phyloP scores from a whole-genome alignment of 2,888 invertebrate species.

The Dicroscelio sp. region DNA sequence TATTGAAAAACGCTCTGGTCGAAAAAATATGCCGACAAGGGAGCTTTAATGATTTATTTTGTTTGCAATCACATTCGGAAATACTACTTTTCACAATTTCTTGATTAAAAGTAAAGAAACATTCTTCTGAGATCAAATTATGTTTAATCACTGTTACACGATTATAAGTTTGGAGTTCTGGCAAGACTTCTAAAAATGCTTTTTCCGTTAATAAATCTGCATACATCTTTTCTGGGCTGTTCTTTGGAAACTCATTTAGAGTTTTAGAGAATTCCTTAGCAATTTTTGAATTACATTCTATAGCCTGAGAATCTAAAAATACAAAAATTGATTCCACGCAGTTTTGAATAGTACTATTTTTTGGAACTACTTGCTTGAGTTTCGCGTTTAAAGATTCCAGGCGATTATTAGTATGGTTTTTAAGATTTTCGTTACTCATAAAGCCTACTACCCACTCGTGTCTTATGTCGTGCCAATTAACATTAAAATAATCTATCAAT shows the following conservation, averaged over 20 bases:
- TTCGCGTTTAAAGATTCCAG: constrained; percentile 31
- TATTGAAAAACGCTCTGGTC: background rate
- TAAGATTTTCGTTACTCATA: background rate
- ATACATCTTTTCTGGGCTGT: background rate
- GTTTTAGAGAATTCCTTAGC: background rate
- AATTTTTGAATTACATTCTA: background rate
- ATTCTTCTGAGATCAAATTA: background rate
- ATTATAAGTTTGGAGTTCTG: background rate
- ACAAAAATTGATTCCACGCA: background rate
- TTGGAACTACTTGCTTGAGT: constrained; percentile 17
- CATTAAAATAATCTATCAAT: constrained; percentile 71
- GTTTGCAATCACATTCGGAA: constrained; percentile 1
- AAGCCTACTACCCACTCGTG: constrained; percentile 63
- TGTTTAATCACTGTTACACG: background rate
- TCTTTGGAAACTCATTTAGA: background rate
- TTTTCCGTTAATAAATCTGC: background rate
- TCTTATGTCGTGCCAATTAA: constrained; percentile 77
- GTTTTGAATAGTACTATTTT: constrained; percentile 4
- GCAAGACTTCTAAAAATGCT: background rate
- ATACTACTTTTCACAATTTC: background rate
- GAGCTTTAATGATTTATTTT: background rate
- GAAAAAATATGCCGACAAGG: constrained; percentile 44
- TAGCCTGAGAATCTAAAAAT: background rate
- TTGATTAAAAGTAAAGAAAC: background rate
- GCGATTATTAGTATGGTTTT: constrained; percentile 24